phyloP scores from a whole-genome alignment of 2,797 vertebrate genomes.

The Lagocephalus sceleratus region DNA sequence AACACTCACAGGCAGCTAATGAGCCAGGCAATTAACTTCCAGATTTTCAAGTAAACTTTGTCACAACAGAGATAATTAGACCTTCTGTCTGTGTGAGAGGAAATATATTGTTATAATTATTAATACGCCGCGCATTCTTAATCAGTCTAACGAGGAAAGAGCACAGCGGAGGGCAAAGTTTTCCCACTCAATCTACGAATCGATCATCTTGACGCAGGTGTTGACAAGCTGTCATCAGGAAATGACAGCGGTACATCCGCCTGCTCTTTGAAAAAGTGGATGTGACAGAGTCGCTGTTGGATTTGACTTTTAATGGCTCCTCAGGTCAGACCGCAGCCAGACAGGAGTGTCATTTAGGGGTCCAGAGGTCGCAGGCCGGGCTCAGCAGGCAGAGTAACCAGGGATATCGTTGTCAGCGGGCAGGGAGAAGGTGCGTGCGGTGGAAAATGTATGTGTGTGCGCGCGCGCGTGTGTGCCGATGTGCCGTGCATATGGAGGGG shows the following conservation, averaged over 20 bases:
- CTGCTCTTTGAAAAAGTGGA: constrained; percentile 39
- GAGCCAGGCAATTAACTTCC: constrained; percentile 68
- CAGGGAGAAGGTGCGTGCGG: constrained; percentile 20
- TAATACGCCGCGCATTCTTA: constrained; percentile 34
- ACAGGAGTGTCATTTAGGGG: constrained; percentile 33
- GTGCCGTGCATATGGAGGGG: constrained; percentile 42
- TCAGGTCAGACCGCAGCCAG: constrained; percentile 38
- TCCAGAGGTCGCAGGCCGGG: constrained; percentile 34
- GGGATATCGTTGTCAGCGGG: constrained; percentile 44
- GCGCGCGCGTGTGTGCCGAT: constrained; percentile 4
- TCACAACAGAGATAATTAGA: constrained; percentile 50
- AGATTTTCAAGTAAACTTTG: constrained; percentile 56
- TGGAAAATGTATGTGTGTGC: constrained; percentile 19
- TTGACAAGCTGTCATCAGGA: constrained; percentile 63
- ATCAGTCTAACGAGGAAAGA: constrained; percentile 33
- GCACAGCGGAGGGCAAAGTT: constrained; percentile 12
- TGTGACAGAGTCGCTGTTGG: constrained; percentile 52
- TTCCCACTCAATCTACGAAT: constrained; percentile 44
- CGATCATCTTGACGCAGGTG: constrained; percentile 61
- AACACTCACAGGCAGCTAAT: constrained; percentile 48
- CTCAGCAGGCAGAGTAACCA: constrained; percentile 34
- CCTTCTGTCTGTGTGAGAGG: constrained; percentile 39
- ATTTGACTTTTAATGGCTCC: constrained; percentile 56
- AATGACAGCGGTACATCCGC: constrained; percentile 42
- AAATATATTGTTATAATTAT: constrained; percentile 27